These are phyloP conservation scores for Enteromius unitaeniatus DNA, from an alignment of 2,797 vertebrate genomes.

Conservation along the genomic window DNA sequence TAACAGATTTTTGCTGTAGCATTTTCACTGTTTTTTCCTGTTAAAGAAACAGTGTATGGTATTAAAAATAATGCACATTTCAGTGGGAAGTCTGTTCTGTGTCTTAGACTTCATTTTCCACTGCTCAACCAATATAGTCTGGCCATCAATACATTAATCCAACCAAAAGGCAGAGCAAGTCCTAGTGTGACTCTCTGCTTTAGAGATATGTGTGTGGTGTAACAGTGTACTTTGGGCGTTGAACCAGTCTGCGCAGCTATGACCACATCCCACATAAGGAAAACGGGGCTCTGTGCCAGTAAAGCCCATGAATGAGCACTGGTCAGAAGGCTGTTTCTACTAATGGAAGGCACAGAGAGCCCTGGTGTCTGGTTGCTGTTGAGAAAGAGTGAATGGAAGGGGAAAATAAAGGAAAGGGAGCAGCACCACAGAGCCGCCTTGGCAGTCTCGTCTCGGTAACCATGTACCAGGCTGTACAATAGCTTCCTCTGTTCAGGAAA, in stretches of 20 bases:
- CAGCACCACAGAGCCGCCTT: constrained; percentile 47
- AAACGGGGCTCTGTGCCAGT: constrained; percentile 45
- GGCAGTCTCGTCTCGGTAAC: constrained; percentile 33
- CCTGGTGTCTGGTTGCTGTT: constrained; percentile 56
- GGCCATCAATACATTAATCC: constrained; percentile 37
- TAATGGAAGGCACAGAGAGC: constrained; percentile 29
- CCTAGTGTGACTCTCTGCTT: constrained; percentile 22
- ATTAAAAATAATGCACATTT: background rate
- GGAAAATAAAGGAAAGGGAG: constrained; percentile 34
- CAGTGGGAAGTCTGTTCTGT: background rate
- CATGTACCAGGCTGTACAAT: constrained; percentile 57
- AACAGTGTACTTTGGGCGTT: constrained; percentile 48
- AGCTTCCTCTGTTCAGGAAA: constrained; percentile 49
- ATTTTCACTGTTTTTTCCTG: no score
- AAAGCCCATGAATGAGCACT: constrained; percentile 26
- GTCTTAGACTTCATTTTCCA: constrained; percentile 13
- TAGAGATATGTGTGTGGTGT: constrained; percentile 33
- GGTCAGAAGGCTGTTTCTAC: constrained; percentile 38
- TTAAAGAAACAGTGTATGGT: no score
- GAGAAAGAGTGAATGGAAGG: constrained; percentile 47
- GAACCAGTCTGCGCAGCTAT: constrained; percentile 24
- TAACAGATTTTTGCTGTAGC: no score
- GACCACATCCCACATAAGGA: constrained; percentile 52
- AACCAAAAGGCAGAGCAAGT: constrained; percentile 43
- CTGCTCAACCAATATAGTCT: constrained; percentile 26